A percentile compares a stretch with the other conserved stretches of the same genome.
Conservation (phyloP, 1,140 invertebrate species). For the Pinna nobilis region DNA sequence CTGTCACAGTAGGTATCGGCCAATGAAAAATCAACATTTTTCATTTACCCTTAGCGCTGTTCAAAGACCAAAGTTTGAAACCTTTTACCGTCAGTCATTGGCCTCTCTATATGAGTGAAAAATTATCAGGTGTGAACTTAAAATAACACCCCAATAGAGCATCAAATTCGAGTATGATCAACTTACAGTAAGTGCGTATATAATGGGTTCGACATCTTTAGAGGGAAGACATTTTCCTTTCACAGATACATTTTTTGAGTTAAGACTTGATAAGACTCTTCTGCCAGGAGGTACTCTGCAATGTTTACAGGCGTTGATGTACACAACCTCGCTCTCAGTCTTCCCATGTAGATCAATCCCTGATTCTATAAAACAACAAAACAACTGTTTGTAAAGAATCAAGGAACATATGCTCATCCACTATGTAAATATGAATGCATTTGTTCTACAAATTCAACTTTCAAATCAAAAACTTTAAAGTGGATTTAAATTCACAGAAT, state of each 20-base stretch:
- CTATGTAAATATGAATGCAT: background rate
- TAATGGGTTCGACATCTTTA: conserved; percentile 26
- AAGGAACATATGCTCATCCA: background rate
- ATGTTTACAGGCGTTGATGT: conserved; percentile 23
- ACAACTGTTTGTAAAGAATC: background rate
- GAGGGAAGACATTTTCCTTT: conserved; percentile 4
- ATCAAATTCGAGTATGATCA: background rate
- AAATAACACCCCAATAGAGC: background rate
- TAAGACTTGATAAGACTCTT: conserved; percentile 12
- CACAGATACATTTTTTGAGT: conserved; percentile 2
- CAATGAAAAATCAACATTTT: background rate
- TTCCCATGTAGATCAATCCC: background rate
- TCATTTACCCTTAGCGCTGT: background rate
- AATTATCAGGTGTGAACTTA: background rate
- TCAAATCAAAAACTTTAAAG: background rate
- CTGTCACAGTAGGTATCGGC: background rate
- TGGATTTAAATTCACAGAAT: background rate
- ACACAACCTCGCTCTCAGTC: conserved; percentile 8
- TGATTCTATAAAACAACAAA: background rate
- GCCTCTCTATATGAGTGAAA: background rate
- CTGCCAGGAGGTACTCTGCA: conserved; percentile 18
- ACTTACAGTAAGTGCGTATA: conserved; percentile 27
- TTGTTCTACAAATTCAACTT: background rate
- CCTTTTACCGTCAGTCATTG: background rate
- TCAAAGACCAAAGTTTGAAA: background rate